These are phyloP conservation scores for Caenorhabditis doughertyi DNA, from an alignment of 2,888 invertebrate species.

Conservation along the genomic window DNA sequence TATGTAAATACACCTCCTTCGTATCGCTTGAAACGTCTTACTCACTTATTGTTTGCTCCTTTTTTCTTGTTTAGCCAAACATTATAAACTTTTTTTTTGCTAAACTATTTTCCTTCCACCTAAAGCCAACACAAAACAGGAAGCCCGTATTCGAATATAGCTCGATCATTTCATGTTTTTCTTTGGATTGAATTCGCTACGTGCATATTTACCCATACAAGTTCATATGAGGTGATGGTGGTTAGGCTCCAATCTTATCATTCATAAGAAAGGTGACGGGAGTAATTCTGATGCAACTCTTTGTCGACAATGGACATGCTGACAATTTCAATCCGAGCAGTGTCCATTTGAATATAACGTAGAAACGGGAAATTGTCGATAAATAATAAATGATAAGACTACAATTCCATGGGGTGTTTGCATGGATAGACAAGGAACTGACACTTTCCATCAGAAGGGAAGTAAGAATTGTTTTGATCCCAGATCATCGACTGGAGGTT, in stretches of 20 bases:
- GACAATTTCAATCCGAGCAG: slow-evolving; percentile 8
- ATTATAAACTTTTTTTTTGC: slow-evolving; percentile 34
- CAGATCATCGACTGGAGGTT: slow-evolving; percentile 31
- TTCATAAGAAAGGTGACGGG: slow-evolving; percentile 14
- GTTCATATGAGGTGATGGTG: slow-evolving; percentile 42
- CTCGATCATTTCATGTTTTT: slow-evolving; percentile 25
- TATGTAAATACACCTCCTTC: slow-evolving; percentile 42
- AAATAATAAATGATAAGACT: slow-evolving; percentile 32
- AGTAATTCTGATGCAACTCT: slow-evolving; percentile 51
- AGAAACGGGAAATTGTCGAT: slow-evolving; percentile 9
- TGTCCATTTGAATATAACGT: slow-evolving; percentile 21
- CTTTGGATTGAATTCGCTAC: slow-evolving; percentile 14
- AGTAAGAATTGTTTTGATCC: slow-evolving; percentile 30
- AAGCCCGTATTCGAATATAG: slow-evolving; percentile 42
- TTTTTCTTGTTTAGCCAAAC: slow-evolving; percentile 35
- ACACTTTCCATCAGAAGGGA: slow-evolving; percentile 4
- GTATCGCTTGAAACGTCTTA: slow-evolving; percentile 33
- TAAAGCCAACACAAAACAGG: slow-evolving; percentile 50
- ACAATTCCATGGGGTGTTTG: slow-evolving; percentile 26
- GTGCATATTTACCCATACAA: slow-evolving; percentile 47
- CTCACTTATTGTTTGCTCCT: slow-evolving; percentile 38
- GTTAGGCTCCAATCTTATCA: slow-evolving; percentile 36
- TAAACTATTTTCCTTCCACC: slow-evolving; percentile 36
- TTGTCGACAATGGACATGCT: slow-evolving; percentile 17
- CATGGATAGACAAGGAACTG: slow-evolving; percentile 44